Conservation (phyloP, 2,888 invertebrate species). For the Xylota sylvarum region DNA sequence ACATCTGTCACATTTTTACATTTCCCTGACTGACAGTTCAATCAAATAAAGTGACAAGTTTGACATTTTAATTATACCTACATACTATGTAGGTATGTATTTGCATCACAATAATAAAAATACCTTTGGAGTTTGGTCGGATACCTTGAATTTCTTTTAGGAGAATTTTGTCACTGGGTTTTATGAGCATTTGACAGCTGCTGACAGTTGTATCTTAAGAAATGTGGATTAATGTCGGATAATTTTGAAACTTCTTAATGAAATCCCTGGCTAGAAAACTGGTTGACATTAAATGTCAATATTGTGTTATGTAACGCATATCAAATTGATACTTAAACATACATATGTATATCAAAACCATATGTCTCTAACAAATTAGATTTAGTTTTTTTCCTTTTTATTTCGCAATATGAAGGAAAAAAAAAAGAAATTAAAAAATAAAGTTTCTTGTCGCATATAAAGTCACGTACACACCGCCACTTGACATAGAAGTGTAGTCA, state of each 20-base stretch:
- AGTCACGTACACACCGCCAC: conserved; percentile 49
- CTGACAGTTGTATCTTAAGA: background rate
- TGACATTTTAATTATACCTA: background rate
- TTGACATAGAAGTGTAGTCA: conserved; percentile 43
- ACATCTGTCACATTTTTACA: background rate
- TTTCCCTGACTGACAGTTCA: background rate
- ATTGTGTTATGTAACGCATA: background rate
- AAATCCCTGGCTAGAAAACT: no score
- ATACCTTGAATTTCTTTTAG: background rate
- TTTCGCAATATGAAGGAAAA: background rate
- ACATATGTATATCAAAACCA: background rate
- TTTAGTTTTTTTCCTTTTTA: background rate
- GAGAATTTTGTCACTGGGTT: background rate
- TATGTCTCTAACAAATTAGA: background rate
- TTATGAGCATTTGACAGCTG: background rate
- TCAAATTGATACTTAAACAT: background rate
- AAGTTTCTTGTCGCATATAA: conserved; percentile 21
- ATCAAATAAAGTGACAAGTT: background rate
- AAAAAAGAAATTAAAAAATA: background rate
- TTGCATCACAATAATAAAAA: background rate
- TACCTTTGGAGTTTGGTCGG: background rate
- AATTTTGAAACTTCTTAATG: no score
- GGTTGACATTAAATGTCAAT: background rate
- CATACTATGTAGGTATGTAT: no score
- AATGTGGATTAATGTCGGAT: no score